Percentiles rank a stretch among this genome's conserved stretches.
Conservation (phyloP, 2,113 vertebrate species). For the Neotragus pygmaeus region DNA sequence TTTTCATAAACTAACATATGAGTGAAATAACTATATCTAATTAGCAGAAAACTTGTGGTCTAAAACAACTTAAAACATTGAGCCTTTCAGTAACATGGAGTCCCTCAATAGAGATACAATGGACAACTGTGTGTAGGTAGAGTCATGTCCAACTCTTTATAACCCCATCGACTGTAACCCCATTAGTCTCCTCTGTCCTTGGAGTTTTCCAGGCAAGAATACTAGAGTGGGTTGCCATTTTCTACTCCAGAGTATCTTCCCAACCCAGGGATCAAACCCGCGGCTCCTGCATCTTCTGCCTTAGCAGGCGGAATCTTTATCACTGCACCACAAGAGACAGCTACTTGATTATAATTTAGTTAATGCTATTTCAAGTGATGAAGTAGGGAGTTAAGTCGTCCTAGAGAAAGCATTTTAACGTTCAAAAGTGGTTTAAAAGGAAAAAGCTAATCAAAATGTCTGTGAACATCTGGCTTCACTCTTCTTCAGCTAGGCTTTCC, state of each 20-base stretch:
- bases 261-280: not conserved
- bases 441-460: conserved; percentile 26
- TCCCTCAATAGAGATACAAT: not conserved
- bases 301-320: not conserved
- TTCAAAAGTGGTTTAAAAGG: conserved; percentile 7
- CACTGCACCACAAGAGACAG: not conserved
- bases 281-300: not conserved
- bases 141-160: not conserved
- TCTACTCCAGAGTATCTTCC: not conserved
- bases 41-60: not conserved
- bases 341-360: not conserved
- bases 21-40: not conserved
- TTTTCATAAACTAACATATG: not conserved
- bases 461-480: conserved; percentile 29
- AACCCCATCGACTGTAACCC: not conserved
- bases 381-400: not conserved
- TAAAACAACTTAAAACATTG: not conserved
- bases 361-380: not conserved
- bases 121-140: not conserved
- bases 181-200: not conserved
- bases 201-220: not conserved
- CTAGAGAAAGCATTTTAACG: conserved; percentile 17
- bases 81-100: not conserved
- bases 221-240: not conserved
- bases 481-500: not conserved